Base-by-base conservation (phyloP, 2,797 vertebrate genomes). In the Remorina albescens region DNA sequence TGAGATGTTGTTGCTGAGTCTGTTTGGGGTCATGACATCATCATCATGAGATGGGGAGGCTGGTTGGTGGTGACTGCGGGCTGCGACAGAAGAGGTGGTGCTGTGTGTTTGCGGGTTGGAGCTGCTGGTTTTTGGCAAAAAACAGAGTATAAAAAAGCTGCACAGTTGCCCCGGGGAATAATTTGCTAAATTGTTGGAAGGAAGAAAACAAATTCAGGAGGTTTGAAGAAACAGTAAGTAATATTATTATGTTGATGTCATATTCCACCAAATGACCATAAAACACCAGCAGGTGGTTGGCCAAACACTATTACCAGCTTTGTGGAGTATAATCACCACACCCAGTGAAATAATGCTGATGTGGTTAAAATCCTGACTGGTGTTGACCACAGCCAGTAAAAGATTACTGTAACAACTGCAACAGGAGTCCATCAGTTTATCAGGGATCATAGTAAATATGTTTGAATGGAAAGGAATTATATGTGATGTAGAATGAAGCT, bases 231-330 rank as follows among this genome's bases (percentile, higher is more conserved):
- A 46, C 80, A 79, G 63, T 60, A 72, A 76, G 82, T 67, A 42
- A 3, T 21, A 47, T 57, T 66, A 82, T 71, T 75, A 68, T 71
- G n/a, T n/a, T n/a, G n/a, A n/a, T 55, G 55, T 69, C 19, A 1
- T 63, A 9, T 61, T 54, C 58, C 68, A 74, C 64, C 59, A 68
- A 39, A 74, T 68, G 50, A 64, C 54, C 37, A 55, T 70, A 57
- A 82, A 83, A 78, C 83, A 86, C 68, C 86, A 84, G 76, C 78
- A 73, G 76, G 71, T 67, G 49, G 76, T 62, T 26, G 55, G 53
- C 7, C 53, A 46, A 77, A 67, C 30, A 2, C 19, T 11, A 34
- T 61, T 78, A 58, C 62, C 15, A 19, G 61, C 39, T 74, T 62
- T 74, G 13, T 53, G 42, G 37, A 51, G 44, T 32, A 34, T 65